These are phyloP conservation scores for Drosophila cognata DNA, from an alignment of 2,888 invertebrate genomes.

Conservation along the genomic window DNA sequence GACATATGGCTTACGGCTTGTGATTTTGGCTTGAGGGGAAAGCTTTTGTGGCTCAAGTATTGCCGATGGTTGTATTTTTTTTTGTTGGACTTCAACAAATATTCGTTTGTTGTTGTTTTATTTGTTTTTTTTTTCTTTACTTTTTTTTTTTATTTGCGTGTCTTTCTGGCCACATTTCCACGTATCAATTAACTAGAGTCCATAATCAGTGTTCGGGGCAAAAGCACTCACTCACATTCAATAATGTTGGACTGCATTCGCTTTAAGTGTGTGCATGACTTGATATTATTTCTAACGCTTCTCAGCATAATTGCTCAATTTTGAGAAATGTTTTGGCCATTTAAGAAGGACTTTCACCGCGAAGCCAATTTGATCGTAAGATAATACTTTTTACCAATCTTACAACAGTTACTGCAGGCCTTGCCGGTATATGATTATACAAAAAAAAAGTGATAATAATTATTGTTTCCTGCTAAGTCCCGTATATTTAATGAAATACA, in stretches of 20 bases:
- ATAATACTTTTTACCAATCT: not conserved
- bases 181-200: constrained; percentile 18
- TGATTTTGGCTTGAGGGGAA: constrained; percentile 35
- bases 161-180: constrained; percentile 9
- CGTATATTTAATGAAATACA: constrained; percentile 8
- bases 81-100: constrained; percentile 1
- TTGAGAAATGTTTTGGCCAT: not conserved
- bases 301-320: not conserved
- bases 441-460: not conserved
- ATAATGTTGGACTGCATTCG: constrained; percentile 1
- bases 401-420: not conserved
- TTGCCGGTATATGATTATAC: not conserved
- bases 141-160: not conserved
- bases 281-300: constrained; percentile 1
- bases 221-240: not conserved
- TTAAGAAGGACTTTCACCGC: constrained; percentile 2
- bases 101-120: not conserved
- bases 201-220: not conserved
- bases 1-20: constrained; percentile 23
- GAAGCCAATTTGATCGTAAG: not conserved
- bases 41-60: constrained; percentile 20
- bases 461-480: constrained; percentile 6
- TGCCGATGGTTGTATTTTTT: constrained; percentile 3
- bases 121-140: not conserved
- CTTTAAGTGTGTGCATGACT: constrained; percentile 29